These are phyloP conservation scores for Patiria pectinifera DNA, from an alignment of 53 echinoderm and acorn worm species.

Conservation along the genomic window DNA sequence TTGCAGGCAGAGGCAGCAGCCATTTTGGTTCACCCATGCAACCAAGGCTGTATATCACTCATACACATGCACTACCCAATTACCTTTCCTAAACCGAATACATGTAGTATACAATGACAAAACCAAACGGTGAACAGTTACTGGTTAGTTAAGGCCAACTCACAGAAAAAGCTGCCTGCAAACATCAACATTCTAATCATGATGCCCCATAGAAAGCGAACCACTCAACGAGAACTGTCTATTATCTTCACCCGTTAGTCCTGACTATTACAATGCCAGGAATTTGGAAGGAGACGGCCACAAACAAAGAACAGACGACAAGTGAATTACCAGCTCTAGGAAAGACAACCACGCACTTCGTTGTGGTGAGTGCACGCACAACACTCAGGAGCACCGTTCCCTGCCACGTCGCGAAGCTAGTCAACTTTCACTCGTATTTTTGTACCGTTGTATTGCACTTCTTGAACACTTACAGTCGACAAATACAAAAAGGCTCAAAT, in stretches of 20 bases:
- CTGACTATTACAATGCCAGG: constrained; percentile 21
- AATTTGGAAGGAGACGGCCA: constrained; percentile 24
- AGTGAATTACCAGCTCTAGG: constrained; percentile 1
- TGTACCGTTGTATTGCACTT: constrained; percentile 11
- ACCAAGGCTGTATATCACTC: neutral
- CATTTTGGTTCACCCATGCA: constrained; percentile 24
- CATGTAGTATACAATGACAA: too few relatives aligned
- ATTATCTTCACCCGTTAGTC: neutral
- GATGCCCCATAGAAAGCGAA: neutral
- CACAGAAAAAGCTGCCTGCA: neutral
- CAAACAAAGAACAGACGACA: constrained; percentile 33
- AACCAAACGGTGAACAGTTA: constrained; percentile 36
- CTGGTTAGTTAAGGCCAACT: neutral
- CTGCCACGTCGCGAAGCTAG: constrained; percentile 52
- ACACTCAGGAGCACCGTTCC: constrained; percentile 7
- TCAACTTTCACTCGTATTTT: constrained; percentile 44
- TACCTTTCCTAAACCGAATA: neutral
- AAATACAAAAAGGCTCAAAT: constrained; percentile 17
- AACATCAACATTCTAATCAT: neutral
- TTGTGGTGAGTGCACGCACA: constrained; percentile 21
- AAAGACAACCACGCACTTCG: constrained; percentile 21
- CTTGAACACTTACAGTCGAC: constrained; percentile 6
- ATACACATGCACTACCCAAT: neutral
- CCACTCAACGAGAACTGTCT: neutral
- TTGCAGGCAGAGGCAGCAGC: constrained; percentile 41